phyloP scores from a whole-genome alignment of 2,888 invertebrate species.

The Drosophila vallismaia region DNA sequence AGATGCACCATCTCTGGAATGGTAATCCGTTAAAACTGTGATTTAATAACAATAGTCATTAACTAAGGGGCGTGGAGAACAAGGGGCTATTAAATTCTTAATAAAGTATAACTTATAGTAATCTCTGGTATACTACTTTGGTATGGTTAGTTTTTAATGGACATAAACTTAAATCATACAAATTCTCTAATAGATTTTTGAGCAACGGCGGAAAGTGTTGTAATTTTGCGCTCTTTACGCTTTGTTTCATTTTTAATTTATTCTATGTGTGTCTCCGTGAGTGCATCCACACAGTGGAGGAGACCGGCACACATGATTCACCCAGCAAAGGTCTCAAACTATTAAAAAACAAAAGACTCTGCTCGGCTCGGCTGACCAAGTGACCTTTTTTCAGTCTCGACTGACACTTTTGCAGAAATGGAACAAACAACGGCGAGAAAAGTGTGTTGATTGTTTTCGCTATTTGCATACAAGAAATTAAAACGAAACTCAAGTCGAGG shows the following conservation, averaged over 20 bases:
- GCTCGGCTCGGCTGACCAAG: constrained; percentile 64
- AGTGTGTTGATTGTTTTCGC: constrained; percentile 42
- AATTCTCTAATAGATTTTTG: no score
- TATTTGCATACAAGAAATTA: constrained; percentile 49
- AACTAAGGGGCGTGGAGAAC: constrained; percentile 2
- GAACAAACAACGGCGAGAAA: constrained; percentile 45
- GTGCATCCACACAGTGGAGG: constrained; percentile 39
- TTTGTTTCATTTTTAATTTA: constrained; percentile 81
- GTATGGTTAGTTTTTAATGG: no score
- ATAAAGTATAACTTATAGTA: neutral
- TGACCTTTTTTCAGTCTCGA: constrained; percentile 63
- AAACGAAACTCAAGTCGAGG: constrained; percentile 36
- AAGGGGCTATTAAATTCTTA: neutral
- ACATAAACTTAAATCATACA: no score
- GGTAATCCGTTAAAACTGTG: constrained; percentile 21
- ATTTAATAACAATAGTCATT: constrained; percentile 18
- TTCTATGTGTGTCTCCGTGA: constrained; percentile 66
- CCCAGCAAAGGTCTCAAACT: constrained; percentile 69
- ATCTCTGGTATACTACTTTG: neutral
- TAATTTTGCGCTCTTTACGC: constrained; percentile 75
- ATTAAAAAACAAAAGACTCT: constrained; percentile 65
- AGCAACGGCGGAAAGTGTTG: constrained; percentile 79
- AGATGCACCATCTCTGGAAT: constrained; percentile 13
- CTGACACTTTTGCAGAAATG: constrained; percentile 74
- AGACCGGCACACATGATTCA: constrained; percentile 19